Evolutionary conservation across 2,797 vertebrate species (phyloP).

Genomic region (Chaetodon trifasciatus): DNA sequence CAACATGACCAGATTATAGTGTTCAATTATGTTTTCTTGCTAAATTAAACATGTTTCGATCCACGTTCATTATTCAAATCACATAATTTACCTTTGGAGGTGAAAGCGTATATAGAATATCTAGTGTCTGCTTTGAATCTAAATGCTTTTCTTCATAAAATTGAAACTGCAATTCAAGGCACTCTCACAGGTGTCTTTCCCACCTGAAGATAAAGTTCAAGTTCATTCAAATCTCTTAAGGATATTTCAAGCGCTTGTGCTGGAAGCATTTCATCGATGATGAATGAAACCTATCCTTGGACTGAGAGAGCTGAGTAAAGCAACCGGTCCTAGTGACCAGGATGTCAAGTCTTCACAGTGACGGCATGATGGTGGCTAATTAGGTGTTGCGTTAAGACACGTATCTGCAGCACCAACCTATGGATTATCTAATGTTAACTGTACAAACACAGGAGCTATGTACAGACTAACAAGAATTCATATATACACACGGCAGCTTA

Average conservation of each 20-base stretch:
- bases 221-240: slow-evolving; percentile 74
- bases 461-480: slow-evolving; percentile 70
- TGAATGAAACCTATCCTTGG: slow-evolving; percentile 63
- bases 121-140: slow-evolving; percentile 66
- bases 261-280: slow-evolving; percentile 74
- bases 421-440: slow-evolving; percentile 70
- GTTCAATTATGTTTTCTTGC: slow-evolving; percentile 31
- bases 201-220: slow-evolving; percentile 83
- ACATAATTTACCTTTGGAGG: slow-evolving; percentile 52
- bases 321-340: slow-evolving; percentile 66
- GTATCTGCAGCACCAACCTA: slow-evolving; percentile 73
- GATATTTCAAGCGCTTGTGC: slow-evolving; percentile 76
- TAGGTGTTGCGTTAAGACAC: slow-evolving; percentile 73
- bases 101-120: slow-evolving; percentile 59
- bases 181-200: slow-evolving; percentile 80
- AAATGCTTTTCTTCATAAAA: slow-evolving; percentile 84
- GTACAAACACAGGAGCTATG: slow-evolving; percentile 80
- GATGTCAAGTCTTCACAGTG: slow-evolving; percentile 88
- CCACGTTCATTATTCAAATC: slow-evolving; percentile 59
- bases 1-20: slow-evolving; percentile 48
- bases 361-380: slow-evolving; percentile 76
- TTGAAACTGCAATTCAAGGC: slow-evolving; percentile 86
- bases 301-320: slow-evolving; percentile 71
- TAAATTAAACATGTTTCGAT: slow-evolving; percentile 52
- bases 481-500: slow-evolving; percentile 68